phyloP scores from a whole-genome alignment of 2,888 invertebrate genomes.

The Branchipolynoe longqiensis region DNA sequence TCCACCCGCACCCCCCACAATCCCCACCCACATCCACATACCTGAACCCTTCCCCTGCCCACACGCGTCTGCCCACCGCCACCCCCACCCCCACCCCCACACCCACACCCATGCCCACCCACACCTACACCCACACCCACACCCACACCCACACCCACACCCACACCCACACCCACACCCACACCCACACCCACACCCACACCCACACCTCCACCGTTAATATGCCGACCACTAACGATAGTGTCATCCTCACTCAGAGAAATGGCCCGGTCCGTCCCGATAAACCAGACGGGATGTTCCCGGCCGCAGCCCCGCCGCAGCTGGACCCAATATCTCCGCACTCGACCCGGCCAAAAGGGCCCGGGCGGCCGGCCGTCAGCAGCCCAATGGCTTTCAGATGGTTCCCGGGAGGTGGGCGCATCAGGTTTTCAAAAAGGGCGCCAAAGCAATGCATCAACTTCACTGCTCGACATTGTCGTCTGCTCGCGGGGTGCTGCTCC shows the following conservation, averaged over 20 bases:
- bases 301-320: neutral
- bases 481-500: neutral
- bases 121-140: too few species aligned
- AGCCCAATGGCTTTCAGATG: slow-evolving; percentile 31
- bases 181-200: too few species aligned
- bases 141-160: too few species aligned
- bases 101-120: too few species aligned
- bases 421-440: slow-evolving; percentile 22
- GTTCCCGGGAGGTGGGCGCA: slow-evolving; percentile 25
- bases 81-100: too few species aligned
- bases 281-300: slow-evolving; percentile 15
- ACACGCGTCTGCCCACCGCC: too few species aligned
- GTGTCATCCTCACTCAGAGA: slow-evolving; percentile 30
- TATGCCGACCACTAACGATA: too few species aligned
- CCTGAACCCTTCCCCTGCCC: too few species aligned
- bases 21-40: too few species aligned
- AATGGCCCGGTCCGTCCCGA: slow-evolving; percentile 21
- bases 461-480: neutral
- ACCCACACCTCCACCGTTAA: too few species aligned
- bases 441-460: slow-evolving; percentile 30
- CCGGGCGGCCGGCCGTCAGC: neutral
- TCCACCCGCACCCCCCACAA: too few species aligned
- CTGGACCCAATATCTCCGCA: slow-evolving; percentile 12
- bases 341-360: slow-evolving; percentile 7
- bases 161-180: too few species aligned